Evolutionary conservation across 1,140 invertebrate species (phyloP).

Genomic region (Drosophila lowei): DNA sequence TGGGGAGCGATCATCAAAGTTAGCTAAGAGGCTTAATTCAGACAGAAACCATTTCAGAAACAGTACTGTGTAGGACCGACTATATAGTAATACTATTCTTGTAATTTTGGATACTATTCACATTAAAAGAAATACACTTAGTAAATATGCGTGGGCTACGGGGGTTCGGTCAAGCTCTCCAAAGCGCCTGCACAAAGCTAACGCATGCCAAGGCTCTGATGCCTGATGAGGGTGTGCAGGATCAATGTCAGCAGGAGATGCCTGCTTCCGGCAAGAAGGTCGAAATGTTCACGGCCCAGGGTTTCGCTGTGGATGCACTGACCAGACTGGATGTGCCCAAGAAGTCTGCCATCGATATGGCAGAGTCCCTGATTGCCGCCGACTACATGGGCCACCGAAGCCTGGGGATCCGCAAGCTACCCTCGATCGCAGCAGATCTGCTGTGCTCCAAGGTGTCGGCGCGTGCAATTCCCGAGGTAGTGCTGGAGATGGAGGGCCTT

Average conservation of each 20-base stretch:
- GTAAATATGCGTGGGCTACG: no score
- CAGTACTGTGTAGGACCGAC: no score
- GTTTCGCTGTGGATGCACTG: conserved; percentile 32
- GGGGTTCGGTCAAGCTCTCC: no score
- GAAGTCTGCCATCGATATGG: conserved; percentile 87
- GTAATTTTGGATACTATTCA: no score
- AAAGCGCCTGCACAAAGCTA: no score
- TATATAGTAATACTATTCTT: no score
- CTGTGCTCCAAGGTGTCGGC: conserved; percentile 11
- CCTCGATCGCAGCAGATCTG: conserved; percentile 27
- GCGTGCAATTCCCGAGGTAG: conserved; percentile 85
- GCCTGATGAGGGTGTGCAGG: not conserved
- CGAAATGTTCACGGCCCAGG: conserved; percentile 29
- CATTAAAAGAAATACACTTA: no score
- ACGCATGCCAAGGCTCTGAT: no score
- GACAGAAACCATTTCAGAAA: no score
- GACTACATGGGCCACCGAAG: conserved; percentile 94
- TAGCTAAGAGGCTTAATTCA: no score
- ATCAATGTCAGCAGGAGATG: no score
- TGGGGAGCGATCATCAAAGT: no score
- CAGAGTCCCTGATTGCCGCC: conserved; percentile 90
- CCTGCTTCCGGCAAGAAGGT: conserved; percentile 3
- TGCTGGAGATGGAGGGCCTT: conserved; percentile 89
- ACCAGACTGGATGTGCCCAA: conserved; percentile 28
- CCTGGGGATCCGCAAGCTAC: conserved; percentile 87